Evolutionary conservation across 2,113 vertebrate genomes (phyloP), one percentile per base, ranked within the genome.

Genomic region (Leucopternis melanops): DNA sequence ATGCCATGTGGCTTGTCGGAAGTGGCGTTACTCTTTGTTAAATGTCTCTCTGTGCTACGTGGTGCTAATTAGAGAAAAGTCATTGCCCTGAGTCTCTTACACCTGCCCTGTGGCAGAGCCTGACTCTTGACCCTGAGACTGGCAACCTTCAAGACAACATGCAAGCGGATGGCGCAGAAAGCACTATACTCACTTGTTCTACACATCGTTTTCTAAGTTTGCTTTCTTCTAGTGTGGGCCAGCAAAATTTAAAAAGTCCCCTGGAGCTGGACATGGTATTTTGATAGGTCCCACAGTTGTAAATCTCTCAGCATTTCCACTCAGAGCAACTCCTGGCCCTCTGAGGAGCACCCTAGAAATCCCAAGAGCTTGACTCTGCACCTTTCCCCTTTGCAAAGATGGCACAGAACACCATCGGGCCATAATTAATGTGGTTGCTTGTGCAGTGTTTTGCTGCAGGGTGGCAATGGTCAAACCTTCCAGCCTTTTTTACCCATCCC

Each of bases 401-500:
- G 32, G 23, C 52, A 69, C 52, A 62, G 26, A 25, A 59, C 36
- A 49, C 55, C 36, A 36, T 25, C 27, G n/a, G 47, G 5, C 42
- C 21, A 4, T 22, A 62, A 63, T 23, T 59, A 19, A 19, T 0
- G 0, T 34, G 29, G 17, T 38, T 78, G 12, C 19, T 25, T 44
- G 42, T 49, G 36, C 38, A 15, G 12, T 31, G n/a, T 58, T 85
- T 81, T 81, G 40, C 52, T 72, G 11, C 0, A 40, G 13, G 12
- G 19, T 73, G 69, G 27, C 74, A 67, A 19, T 3, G 8, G 38
- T 66, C 38, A 84, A 69, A 20, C 42, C 29, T 82, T 58, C 20
- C 45, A 78, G 45, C 16, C 23, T 42, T 67, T 50, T 91, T 59
- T 59, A 27, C 21, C 42, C 9, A 13, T 25, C 18, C 14, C 17